These are phyloP conservation scores for Carassius gibelio DNA, from an alignment of 2,113 vertebrate species.

Conservation along the genomic window DNA sequence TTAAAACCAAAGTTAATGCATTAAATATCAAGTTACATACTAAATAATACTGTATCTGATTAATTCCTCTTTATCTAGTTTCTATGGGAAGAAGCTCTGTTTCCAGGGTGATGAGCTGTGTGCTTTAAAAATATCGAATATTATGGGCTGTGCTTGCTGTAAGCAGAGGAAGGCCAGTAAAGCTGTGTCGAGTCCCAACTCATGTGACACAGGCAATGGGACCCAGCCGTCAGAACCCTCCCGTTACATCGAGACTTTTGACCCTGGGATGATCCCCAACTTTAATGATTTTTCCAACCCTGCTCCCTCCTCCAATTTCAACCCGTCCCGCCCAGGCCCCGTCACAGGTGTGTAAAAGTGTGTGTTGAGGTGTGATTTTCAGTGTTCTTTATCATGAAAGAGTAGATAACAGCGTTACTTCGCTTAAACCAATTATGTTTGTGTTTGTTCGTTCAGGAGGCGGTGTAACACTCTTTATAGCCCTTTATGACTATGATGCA, in stretches of 20 bases:
- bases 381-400: not conserved
- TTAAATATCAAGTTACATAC: not conserved
- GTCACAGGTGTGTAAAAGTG: slow-evolving; percentile 71
- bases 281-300: slow-evolving; percentile 77
- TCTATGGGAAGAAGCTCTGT: slow-evolving; percentile 45
- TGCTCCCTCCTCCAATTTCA: slow-evolving; percentile 51
- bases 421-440: not conserved
- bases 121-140: slow-evolving; percentile 62
- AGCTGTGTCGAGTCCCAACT: slow-evolving; percentile 61
- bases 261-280: slow-evolving; percentile 71
- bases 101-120: slow-evolving; percentile 58
- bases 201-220: slow-evolving; percentile 46
- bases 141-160: slow-evolving; percentile 91
- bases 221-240: slow-evolving; percentile 44
- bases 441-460: slow-evolving; percentile 68
- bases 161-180: slow-evolving; percentile 81
- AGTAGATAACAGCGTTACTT: not conserved
- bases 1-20: not conserved
- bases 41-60: not conserved
- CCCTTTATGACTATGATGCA: slow-evolving; percentile 92
- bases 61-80: slow-evolving; percentile 15
- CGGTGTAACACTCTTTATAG: slow-evolving; percentile 88
- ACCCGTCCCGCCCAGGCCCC: slow-evolving; percentile 61
- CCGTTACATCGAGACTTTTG: slow-evolving; percentile 79
- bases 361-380: slow-evolving; percentile 12